These are phyloP conservation scores for Orthosia cruda DNA, from an alignment of 2,888 invertebrate genomes.

Conservation along the genomic window DNA sequence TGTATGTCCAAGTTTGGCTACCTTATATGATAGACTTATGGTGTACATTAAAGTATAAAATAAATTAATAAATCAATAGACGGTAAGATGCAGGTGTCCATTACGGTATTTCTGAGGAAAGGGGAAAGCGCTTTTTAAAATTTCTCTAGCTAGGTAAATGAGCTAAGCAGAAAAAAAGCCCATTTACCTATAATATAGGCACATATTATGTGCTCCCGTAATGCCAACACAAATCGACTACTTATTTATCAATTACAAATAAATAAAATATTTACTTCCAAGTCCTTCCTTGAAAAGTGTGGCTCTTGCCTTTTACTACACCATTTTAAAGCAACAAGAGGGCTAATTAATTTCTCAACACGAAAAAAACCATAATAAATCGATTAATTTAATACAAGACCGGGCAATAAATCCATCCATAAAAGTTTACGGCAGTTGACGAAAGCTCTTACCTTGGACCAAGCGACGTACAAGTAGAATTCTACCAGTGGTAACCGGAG, in stretches of 20 bases:
- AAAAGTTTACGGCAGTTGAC: slow-evolving; percentile 55
- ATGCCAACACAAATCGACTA: background rate
- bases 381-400: slow-evolving; percentile 59
- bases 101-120: no score
- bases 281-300: slow-evolving; percentile 2
- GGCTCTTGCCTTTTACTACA: slow-evolving; percentile 14
- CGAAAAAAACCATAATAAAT: slow-evolving; percentile 48
- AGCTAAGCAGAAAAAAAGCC: no score
- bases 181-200: no score
- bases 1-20: no score
- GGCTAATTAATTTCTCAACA: slow-evolving; percentile 34
- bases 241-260: background rate
- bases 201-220: no score
- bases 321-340: slow-evolving; percentile 7
- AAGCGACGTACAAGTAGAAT: slow-evolving; percentile 69
- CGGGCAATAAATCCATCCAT: slow-evolving; percentile 43
- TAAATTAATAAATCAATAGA: no score
- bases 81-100: no score
- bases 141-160: no score
- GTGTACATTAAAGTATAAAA: no score
- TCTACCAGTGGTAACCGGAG: slow-evolving; percentile 72
- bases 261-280: background rate
- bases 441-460: slow-evolving; percentile 64
- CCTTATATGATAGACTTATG: no score
- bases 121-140: no score